A percentile compares a stretch with the other conserved stretches of the same genome.
Conservation (phyloP, 2,113 vertebrate genomes). For the Opisthocomus hoazin region DNA sequence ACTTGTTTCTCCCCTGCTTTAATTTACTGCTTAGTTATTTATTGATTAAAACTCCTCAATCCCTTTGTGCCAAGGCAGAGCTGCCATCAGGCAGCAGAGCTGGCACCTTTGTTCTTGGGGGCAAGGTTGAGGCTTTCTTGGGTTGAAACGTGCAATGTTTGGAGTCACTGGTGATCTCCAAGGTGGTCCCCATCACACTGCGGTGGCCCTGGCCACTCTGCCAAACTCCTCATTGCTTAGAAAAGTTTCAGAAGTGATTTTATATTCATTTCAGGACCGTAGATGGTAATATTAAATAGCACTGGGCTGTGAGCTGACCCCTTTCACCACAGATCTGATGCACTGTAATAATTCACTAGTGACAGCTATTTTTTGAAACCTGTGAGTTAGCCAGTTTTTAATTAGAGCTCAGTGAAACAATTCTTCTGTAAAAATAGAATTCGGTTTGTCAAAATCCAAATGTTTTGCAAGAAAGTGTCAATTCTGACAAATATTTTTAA, state of each 20-base stretch:
- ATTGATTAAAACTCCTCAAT: accelerated
- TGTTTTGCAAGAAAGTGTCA: constrained; percentile 42
- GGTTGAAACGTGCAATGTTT: accelerated
- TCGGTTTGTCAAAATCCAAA: constrained; percentile 48
- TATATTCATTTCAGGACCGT: not conserved
- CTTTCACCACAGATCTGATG: not conserved
- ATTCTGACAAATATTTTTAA: constrained; percentile 59
- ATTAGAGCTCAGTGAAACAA: constrained; percentile 46
- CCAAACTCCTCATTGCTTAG: not conserved
- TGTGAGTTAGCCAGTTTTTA: constrained; percentile 50
- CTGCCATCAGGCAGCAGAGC: not conserved
- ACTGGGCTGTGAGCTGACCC: not conserved
- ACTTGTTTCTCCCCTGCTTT: not conserved
- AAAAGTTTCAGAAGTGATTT: not conserved
- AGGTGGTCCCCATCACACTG: not conserved
- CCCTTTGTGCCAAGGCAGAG: not conserved
- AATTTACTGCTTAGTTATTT: not conserved
- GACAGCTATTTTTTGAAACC: not conserved
- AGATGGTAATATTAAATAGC: not conserved
- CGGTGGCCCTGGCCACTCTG: not conserved
- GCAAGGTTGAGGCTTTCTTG: not conserved
- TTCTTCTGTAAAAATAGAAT: constrained; percentile 26
- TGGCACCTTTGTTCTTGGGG: accelerated
- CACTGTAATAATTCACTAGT: not conserved
- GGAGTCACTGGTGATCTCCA: not conserved